Base-by-base conservation (phyloP, 2,797 vertebrate species). In the Rhinophrynus dorsalis region DNA sequence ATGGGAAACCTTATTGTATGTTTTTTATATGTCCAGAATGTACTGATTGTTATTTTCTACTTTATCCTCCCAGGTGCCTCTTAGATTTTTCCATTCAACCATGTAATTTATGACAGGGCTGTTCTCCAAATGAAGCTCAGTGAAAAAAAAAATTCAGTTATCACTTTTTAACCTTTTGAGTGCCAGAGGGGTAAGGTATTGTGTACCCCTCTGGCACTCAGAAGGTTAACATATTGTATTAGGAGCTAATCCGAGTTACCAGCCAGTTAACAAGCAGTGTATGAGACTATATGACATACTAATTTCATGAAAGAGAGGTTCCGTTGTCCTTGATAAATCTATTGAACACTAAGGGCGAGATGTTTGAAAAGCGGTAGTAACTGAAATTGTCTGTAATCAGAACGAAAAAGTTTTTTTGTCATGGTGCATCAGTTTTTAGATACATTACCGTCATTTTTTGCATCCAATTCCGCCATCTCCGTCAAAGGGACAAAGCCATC, bases 1-100 rank as follows among this genome's bases (percentile, higher is more conserved):
- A 0, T 44, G 48, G 74, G 44, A 76, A 51, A 75, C 50, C 76
- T 73, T 80, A 51, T 74, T 81, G 63, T 17, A 32, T 57, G 72
- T 82, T 75, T 32, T 13, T 68, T 37, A 26, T 62, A 68, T 52
- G 32, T 76, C 68, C 6, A 78, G 51, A 77, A 78, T 32, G 75
- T 72, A 67, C 60, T 62, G 2, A 78, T 62, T 13, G 23, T 60
- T 54, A 66, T 59, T 66, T 60, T 73, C 12, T 50, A 33, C 33
- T 58, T 58, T 72, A 59, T 29, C 40, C 35, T 72, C 27, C 59
- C n/a, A 24, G 45, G 61, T 27, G 65, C 44, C 37, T 27, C 35
- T 54, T 59, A 54, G 3, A 1, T 59, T 35, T 60, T 27, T 67
- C 50, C 29, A 42, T 8, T 75, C 4, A 35, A 61, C 40, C 48